Percentiles rank a stretch among this genome's conserved stretches.
These are phyloP conservation scores for Zaprionus taronus DNA, from an alignment of 1,140 invertebrate genomes.

Conservation along the genomic window DNA sequence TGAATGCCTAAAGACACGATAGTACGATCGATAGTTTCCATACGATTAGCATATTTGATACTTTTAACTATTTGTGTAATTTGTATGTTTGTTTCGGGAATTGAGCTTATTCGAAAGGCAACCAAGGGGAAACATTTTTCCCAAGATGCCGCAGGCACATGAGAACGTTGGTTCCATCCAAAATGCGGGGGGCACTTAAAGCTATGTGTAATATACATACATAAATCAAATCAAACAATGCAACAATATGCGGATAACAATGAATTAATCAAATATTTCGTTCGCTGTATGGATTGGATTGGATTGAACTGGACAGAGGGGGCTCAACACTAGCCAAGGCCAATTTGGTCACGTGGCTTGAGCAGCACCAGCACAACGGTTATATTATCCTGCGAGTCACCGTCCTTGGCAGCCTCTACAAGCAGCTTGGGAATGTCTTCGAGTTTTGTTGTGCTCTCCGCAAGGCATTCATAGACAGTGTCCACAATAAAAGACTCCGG, in stretches of 20 bases:
- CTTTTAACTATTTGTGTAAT: constrained; percentile 4
- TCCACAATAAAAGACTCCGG: constrained; percentile 85
- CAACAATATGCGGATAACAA: constrained; percentile 52
- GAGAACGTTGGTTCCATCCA: constrained; percentile 20
- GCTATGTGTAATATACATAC: constrained; percentile 32
- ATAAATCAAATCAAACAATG: constrained; percentile 22
- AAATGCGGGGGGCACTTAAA: constrained; percentile 34
- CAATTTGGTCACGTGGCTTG: constrained; percentile 67
- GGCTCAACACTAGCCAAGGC: constrained; percentile 7
- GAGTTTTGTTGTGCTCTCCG: constrained; percentile 54
- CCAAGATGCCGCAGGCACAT: constrained; percentile 32
- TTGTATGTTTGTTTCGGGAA: constrained; percentile 15
- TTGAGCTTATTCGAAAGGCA: constrained; percentile 78
- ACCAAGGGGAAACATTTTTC: constrained; percentile 29
- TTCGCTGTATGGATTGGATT: constrained; percentile 25
- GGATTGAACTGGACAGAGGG: not conserved
- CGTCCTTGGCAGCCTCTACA: constrained; percentile 74
- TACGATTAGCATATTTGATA: not conserved
- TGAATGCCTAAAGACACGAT: not conserved
- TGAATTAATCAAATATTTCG: constrained; percentile 22
- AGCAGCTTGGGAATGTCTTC: constrained; percentile 78
- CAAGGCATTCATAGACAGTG: constrained; percentile 85
- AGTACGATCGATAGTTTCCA: not conserved
- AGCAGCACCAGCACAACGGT: constrained; percentile 74
- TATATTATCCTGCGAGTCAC: constrained; percentile 79